Evolutionary conservation across 2,113 vertebrate species (phyloP), one percentile per base, ranked within the genome.

Genomic region (Poecile atricapillus): DNA sequence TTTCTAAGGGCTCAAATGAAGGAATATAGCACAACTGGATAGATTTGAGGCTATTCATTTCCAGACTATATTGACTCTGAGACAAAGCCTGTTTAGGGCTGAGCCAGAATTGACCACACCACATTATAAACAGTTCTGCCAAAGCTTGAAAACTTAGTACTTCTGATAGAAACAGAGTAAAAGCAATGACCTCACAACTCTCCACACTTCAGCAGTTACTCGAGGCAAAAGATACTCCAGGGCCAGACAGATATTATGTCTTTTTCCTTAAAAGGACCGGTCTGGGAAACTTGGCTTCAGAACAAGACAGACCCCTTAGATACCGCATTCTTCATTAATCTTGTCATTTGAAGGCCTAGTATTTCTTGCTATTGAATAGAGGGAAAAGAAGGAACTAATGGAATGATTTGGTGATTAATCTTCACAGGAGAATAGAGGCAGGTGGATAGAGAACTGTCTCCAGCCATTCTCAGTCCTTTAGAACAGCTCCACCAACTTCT

Each of bases 271-370:
- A 78, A 96, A 93, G 90, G 92, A 23, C 30, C 1, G 11, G 27
- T 56, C 76, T 88, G 68, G n/a, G 47, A 83, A 83, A 89, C 59
- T 22, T 90, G 79, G 92, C 80, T 89, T 78, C 35, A 77, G 79
- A 88, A 86, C 59, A 90, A 67, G 76, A 77, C 83, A 94, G 94
- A 93, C 93, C 90, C 95, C 73, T 75, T 23, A 59, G 68, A 74
- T 41, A 62, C 43, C 10, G 33, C 86, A 74, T 86, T 93, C 84
- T 83, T 92, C 33, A 47, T 90, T 63, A 35, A 37, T 44, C 86
- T 50, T 63, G 73, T 55, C 47, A 88, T 52, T 85, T 59, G 35
- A 80, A 92, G 25, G 59, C 23, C 30, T 37, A 37, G 22, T 86
- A 44, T 27, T 78, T 35, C 41, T 37, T 44, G 22, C 24, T 73